These are phyloP conservation scores for Tinea semifulvella DNA, from an alignment of 2,888 invertebrate genomes.

Conservation along the genomic window DNA sequence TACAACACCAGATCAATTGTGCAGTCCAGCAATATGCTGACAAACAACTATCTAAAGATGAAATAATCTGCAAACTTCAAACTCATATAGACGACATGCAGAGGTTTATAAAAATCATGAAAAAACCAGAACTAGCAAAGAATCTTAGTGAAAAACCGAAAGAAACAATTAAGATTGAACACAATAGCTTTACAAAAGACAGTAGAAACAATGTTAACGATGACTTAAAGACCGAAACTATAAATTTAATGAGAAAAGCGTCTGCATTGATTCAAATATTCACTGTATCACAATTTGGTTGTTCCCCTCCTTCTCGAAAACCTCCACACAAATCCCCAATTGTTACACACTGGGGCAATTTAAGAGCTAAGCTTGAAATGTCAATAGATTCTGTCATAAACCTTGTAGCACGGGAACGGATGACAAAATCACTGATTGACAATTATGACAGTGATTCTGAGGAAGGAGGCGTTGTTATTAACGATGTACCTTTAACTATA, in stretches of 20 bases:
- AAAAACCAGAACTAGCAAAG: slow-evolving; percentile 53
- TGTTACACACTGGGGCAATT: slow-evolving; percentile 95
- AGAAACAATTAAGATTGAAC: slow-evolving; percentile 35
- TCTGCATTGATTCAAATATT: slow-evolving; percentile 92
- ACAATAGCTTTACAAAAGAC: slow-evolving; percentile 48
- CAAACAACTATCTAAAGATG: slow-evolving; percentile 95
- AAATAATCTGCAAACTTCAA: slow-evolving; percentile 93
- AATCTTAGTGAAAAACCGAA: slow-evolving; percentile 29
- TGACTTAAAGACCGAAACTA: slow-evolving; percentile 65
- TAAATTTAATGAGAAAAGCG: slow-evolving; percentile 86
- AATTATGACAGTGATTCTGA: slow-evolving; percentile 72
- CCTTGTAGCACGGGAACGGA: slow-evolving; percentile 61
- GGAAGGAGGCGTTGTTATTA: slow-evolving; percentile 59
- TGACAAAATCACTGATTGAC: slow-evolving; percentile 52
- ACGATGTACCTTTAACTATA: slow-evolving; percentile 83
- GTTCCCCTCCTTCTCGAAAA: slow-evolving; percentile 77
- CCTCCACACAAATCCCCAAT: slow-evolving; percentile 85
- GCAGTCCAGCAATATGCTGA: slow-evolving; percentile 93
- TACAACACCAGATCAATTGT: slow-evolving; percentile 88
- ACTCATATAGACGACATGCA: slow-evolving; percentile 98
- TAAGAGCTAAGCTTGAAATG: slow-evolving; percentile 92
- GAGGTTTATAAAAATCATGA: slow-evolving; percentile 94
- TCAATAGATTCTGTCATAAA: slow-evolving; percentile 78
- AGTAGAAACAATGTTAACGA: slow-evolving; percentile 46
- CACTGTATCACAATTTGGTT: slow-evolving; percentile 91